Percentiles rank a stretch among this genome's conserved stretches.
These are phyloP conservation scores for Catocala sponsa DNA, from an alignment of 2,888 invertebrate genomes.

Conservation along the genomic window DNA sequence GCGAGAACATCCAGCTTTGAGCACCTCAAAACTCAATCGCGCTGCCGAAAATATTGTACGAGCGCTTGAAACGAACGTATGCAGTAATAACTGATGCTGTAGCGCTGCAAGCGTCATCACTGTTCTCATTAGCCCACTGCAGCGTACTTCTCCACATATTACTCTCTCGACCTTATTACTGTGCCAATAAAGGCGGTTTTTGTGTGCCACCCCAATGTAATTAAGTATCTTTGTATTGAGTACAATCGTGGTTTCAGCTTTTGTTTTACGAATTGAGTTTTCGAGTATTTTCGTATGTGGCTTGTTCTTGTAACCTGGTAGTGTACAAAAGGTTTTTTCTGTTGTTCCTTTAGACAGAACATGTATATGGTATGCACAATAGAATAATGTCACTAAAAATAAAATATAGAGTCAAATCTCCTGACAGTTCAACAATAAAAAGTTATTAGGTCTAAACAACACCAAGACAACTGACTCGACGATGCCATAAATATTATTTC, in stretches of 20 bases:
- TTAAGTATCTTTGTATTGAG: conserved; percentile 51
- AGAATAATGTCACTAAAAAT: too few relatives aligned
- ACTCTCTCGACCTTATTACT: conserved; percentile 52
- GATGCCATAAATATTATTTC: too few relatives aligned
- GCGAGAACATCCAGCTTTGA: background rate
- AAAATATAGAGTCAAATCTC: too few relatives aligned
- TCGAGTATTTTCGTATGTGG: conserved; percentile 37
- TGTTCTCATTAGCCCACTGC: conserved; percentile 63
- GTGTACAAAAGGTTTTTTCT: background rate
- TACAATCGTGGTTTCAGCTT: conserved; percentile 36
- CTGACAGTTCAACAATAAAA: too few relatives aligned
- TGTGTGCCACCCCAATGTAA: conserved; percentile 36
- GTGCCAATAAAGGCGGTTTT: conserved; percentile 44
- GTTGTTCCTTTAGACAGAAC: too few relatives aligned
- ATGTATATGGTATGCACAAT: too few relatives aligned
- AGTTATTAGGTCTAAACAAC: too few relatives aligned
- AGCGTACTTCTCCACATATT: conserved; percentile 47
- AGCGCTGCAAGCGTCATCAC: conserved; percentile 58
- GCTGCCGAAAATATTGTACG: conserved; percentile 26
- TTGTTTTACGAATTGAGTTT: conserved; percentile 45
- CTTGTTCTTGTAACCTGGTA: conserved; percentile 26
- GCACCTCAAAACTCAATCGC: background rate
- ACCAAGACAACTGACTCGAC: too few relatives aligned
- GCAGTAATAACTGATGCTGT: conserved; percentile 53
- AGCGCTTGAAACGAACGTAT: conserved; percentile 47